phyloP scores from a whole-genome alignment of 2,113 vertebrate species.

The Centropus bengalensis region DNA sequence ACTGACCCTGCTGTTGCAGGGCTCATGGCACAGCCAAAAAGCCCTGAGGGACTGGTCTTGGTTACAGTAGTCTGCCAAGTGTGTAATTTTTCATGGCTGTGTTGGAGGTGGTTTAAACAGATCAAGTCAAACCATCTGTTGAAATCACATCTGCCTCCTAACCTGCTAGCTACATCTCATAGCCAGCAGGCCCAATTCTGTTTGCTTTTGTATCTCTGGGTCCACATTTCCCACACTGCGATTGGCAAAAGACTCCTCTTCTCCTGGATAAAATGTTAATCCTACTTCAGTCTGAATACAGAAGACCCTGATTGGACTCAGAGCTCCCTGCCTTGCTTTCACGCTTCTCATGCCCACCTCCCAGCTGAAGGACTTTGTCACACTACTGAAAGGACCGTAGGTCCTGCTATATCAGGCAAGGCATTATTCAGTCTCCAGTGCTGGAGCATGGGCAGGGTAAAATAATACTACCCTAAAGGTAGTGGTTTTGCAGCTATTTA shows the following conservation, averaged over 20 bases:
- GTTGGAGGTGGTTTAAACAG: background rate
- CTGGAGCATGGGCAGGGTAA: background rate
- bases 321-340: background rate
- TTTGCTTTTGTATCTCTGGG: accelerated
- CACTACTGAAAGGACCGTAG: accelerated
- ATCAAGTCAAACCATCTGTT: background rate
- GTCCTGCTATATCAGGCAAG: accelerated
- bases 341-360: accelerated
- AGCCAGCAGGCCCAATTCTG: background rate
- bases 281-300: background rate
- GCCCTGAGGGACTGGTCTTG: background rate
- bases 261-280: background rate
- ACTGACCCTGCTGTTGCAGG: background rate
- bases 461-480: background rate
- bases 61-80: background rate
- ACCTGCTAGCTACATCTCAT: background rate
- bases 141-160: background rate
- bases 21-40: background rate
- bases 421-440: accelerated
- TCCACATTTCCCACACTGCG: background rate
- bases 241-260: background rate
- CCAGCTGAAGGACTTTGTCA: background rate
- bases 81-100: background rate
- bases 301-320: background rate
- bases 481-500: background rate